These are phyloP conservation scores for Laupala kohalensis DNA, from an alignment of 1,140 invertebrate genomes.

Conservation along the genomic window DNA sequence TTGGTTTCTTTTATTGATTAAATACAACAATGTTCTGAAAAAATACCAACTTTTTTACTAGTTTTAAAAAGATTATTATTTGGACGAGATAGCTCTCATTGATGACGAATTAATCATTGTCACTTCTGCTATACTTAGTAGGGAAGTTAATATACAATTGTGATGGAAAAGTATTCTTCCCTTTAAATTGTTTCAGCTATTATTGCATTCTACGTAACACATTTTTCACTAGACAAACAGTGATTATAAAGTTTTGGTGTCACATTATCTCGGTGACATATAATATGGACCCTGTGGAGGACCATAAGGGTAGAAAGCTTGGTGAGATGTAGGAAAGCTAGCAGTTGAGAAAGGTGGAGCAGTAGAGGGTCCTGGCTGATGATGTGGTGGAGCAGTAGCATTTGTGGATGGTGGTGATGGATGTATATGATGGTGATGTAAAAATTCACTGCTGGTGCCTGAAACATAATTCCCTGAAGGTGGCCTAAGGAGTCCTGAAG, in stretches of 20 bases:
- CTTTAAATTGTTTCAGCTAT: no score
- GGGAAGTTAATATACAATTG: no score
- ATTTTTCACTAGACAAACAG: neutral
- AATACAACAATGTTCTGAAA: no score
- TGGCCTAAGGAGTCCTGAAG: neutral
- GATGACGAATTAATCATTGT: no score
- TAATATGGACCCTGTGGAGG: conserved; percentile 11
- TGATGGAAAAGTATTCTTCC: no score
- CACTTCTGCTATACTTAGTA: no score
- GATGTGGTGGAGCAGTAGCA: neutral
- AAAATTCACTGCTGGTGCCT: conserved; percentile 4
- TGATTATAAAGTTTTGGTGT: neutral
- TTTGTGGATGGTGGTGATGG: neutral
- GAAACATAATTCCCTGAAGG: conserved; percentile 1
- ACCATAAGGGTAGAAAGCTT: conserved; percentile 14
- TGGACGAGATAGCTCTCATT: no score
- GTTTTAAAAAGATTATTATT: no score
- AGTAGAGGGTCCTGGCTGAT: conserved; percentile 2
- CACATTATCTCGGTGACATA: conserved; percentile 12
- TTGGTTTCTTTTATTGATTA: no score
- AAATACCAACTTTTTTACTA: no score
- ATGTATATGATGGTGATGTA: conserved; percentile 12
- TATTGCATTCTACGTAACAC: neutral
- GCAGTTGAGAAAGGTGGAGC: conserved; percentile 1
- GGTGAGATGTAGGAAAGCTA: conserved; percentile 4